Evolutionary conservation across 2,113 vertebrate genomes (phyloP).

Genomic region (Sclerurus mexicanus): DNA sequence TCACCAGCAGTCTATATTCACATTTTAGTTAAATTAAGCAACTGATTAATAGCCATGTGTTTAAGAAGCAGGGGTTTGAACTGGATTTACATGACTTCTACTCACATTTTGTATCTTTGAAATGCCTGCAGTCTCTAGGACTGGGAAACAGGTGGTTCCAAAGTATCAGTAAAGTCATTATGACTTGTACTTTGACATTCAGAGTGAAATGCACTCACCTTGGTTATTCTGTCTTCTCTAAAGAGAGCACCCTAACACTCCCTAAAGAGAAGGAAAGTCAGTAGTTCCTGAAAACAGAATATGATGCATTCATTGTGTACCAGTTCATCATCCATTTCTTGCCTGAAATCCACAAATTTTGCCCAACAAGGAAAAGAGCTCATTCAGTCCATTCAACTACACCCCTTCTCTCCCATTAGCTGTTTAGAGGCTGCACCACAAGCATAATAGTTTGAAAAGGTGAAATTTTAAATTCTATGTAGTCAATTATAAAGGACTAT

Average conservation of each 20-base stretch:
- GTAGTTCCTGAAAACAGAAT: not conserved
- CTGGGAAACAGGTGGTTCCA: not conserved
- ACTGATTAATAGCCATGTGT: not conserved
- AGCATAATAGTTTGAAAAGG: conserved; percentile 8
- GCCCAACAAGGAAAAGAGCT: not conserved
- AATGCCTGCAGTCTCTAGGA: not conserved
- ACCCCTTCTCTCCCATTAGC: not conserved
- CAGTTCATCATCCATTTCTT: not conserved
- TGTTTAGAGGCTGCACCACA: not conserved
- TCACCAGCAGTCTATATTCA: not conserved
- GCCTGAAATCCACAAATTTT: not conserved
- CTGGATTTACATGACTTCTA: not conserved
- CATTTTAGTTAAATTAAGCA: not conserved
- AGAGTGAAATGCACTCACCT: not conserved
- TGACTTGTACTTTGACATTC: not conserved
- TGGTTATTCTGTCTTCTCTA: not conserved
- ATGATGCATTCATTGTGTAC: not conserved
- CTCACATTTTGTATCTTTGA: not conserved
- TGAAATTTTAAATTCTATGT: conserved; percentile 3
- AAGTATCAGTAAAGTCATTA: not conserved
- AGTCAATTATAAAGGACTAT: conserved; percentile 22
- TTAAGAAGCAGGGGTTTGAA: not conserved
- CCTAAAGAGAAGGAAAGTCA: too few species aligned
- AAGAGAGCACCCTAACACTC: not conserved
- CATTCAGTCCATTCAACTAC: not conserved